phyloP scores from a whole-genome alignment of 2,113 vertebrate species.

The Microcebus ravelobensis region DNA sequence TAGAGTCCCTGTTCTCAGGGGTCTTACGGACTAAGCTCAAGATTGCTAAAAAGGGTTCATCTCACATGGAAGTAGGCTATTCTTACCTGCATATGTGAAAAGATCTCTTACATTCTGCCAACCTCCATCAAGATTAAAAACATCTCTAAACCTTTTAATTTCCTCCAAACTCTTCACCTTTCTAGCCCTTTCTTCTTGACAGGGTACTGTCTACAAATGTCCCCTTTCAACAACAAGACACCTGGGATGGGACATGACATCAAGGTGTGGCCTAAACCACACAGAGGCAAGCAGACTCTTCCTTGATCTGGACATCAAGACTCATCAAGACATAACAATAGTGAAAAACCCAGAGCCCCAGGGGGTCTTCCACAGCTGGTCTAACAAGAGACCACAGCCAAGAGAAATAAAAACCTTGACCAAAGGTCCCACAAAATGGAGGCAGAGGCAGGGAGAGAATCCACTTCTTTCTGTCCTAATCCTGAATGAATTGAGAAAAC shows the following conservation, averaged over 20 bases:
- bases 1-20: neutral
- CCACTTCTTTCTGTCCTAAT: neutral
- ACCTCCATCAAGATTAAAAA: neutral
- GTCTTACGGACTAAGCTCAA: neutral
- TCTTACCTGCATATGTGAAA: neutral
- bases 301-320: neutral
- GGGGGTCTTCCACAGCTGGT: neutral
- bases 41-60: rapidly evolving
- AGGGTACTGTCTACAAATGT: neutral
- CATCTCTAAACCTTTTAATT: neutral
- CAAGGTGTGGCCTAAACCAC: neutral
- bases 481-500: neutral
- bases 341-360: neutral
- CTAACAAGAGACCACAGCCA: neutral
- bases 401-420: neutral
- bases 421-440: neutral
- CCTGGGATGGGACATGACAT: neutral
- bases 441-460: neutral
- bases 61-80: neutral
- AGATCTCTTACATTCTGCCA: neutral
- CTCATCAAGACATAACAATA: neutral
- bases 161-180: neutral
- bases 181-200: neutral
- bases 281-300: neutral
- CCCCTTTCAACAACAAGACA: neutral